These are phyloP conservation scores for Phrynocephalus vlangalii DNA, from an alignment of 2,797 vertebrate species.

Conservation along the genomic window DNA sequence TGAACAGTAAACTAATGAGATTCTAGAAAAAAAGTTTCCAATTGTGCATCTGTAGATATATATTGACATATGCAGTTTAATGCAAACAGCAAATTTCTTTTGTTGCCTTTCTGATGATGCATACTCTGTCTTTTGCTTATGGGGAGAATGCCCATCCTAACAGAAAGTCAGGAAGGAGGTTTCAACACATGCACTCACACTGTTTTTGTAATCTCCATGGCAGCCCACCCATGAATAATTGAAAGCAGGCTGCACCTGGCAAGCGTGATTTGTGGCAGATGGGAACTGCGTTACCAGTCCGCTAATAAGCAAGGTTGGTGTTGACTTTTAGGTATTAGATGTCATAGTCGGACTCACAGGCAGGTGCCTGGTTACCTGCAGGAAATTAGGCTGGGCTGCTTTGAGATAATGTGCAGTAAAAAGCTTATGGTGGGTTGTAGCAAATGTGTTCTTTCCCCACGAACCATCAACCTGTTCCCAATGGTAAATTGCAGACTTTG, in stretches of 20 bases:
- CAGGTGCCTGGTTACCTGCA: background rate
- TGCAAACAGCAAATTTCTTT: background rate
- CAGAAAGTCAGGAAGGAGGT: background rate
- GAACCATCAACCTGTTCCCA: too few relatives aligned
- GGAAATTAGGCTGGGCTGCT: background rate
- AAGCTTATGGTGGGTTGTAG: too few relatives aligned
- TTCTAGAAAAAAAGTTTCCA: too few relatives aligned
- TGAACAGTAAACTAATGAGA: too few relatives aligned
- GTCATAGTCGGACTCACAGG: background rate
- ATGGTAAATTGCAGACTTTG: too few relatives aligned
- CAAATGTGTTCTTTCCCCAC: too few relatives aligned
- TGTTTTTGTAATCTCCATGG: background rate
- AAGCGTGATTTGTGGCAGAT: background rate
- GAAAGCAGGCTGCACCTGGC: background rate
- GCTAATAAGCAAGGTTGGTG: too few relatives aligned
- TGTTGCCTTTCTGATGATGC: background rate
- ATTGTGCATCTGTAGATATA: too few relatives aligned
- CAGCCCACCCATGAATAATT: background rate
- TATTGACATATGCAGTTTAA: background rate
- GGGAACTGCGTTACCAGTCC: background rate
- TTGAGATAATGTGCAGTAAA: too few relatives aligned
- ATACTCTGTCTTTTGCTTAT: background rate
- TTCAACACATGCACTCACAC: background rate
- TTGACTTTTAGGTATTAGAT: conserved; percentile 3
- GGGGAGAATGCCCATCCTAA: background rate